A percentile compares a stretch with the other conserved stretches of the same genome.
These are phyloP conservation scores for Malacoraja senta DNA, from an alignment of 2,797 vertebrate genomes.

Conservation along the genomic window DNA sequence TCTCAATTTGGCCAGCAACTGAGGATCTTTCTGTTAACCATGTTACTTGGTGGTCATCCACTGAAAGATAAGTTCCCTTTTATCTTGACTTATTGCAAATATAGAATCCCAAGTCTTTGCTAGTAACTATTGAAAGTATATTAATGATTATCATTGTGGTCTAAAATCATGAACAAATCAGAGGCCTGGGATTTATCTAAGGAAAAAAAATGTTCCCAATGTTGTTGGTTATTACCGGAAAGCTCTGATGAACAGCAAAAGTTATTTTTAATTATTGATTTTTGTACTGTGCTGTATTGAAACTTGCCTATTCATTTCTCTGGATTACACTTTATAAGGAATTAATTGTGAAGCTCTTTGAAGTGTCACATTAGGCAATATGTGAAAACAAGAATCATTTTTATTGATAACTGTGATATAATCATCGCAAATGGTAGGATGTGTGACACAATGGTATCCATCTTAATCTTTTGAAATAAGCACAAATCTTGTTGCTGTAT, in stretches of 20 bases:
- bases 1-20: neutral
- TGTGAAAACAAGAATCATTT: constrained; percentile 6
- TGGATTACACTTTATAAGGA: neutral
- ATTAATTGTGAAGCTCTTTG: neutral
- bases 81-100: neutral
- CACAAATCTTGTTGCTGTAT: neutral
- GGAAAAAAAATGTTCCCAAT: neutral
- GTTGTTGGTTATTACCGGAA: neutral
- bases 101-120: neutral
- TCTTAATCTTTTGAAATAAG: neutral
- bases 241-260: neutral
- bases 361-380: neutral
- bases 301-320: neutral
- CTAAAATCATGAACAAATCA: neutral
- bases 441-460: neutral
- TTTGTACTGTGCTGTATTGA: neutral
- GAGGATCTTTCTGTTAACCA: neutral
- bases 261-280: neutral
- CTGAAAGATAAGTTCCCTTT: neutral
- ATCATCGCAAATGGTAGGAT: neutral
- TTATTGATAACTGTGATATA: neutral
- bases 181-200: neutral
- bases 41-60: neutral
- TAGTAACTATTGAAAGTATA: neutral
- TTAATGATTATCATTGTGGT: neutral